Conservation (phyloP, 1,140 invertebrate genomes). For the Drosophila prosaltans region DNA sequence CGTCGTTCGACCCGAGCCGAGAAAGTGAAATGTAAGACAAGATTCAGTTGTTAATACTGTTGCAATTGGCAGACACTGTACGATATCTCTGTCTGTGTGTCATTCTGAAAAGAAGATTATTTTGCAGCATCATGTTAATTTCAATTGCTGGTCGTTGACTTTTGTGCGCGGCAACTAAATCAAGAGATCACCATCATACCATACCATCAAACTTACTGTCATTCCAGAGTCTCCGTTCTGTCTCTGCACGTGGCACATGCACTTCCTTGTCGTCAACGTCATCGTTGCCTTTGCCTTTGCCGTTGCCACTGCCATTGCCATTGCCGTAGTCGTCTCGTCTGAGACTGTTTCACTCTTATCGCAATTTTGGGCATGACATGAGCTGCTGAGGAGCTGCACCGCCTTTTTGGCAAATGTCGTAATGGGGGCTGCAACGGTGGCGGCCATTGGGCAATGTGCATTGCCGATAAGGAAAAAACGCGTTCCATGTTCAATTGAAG, state of each 20-base stretch:
- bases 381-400: conserved; percentile 5
- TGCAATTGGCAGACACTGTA: background rate
- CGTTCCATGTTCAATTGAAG: conserved; percentile 19
- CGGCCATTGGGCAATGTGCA: conserved; percentile 11
- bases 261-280: background rate
- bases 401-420: conserved; percentile 23
- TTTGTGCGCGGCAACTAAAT: conserved; percentile 18
- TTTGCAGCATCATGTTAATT: conserved; percentile 6
- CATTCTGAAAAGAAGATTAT: background rate
- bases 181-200: conserved; percentile 1
- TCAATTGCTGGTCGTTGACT: conserved; percentile 23
- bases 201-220: too few species aligned
- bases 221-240: background rate
- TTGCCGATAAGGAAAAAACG: conserved; percentile 7
- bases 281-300: background rate
- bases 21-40: conserved; percentile 19
- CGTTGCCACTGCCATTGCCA: background rate
- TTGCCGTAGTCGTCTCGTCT: background rate
- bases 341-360: conserved; percentile 17
- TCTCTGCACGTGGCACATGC: conserved; percentile 21
- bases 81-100: background rate
- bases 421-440: background rate
- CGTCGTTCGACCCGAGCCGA: background rate
- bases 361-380: conserved; percentile 24
- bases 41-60: background rate